Evolutionary conservation across 2,113 vertebrate species (phyloP), one percentile per base, ranked within the genome.

Genomic region (Ceyx cyanopectus): DNA sequence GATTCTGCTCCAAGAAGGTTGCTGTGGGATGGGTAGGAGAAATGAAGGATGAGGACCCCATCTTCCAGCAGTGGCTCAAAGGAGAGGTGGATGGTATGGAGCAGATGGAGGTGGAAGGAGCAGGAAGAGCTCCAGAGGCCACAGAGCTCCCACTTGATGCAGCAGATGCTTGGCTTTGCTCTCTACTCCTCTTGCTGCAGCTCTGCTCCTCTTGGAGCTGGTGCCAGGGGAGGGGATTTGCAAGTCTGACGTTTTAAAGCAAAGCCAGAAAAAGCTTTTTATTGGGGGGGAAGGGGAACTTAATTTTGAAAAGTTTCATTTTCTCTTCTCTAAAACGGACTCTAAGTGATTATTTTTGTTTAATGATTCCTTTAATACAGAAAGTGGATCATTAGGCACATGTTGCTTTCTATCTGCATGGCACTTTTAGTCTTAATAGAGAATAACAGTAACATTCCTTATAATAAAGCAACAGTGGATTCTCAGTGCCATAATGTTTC

Each of bases 231-330:
- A 78, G 51, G 65, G 51, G 68, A 70, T 92, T 92, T 94, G 76
- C 72, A 62, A 57, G 76, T 69, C 92, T 85, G 91, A 67, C 80
- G 56, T 89, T 84, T 70, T 57, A 66, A 92, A 84, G 34, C 23
- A 37, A 79, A 89, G 40, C 10, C 37, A 48, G 77, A 66, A 81
- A 46, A 10, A 60, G 26, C 19, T 83, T 24, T 37, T 37, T 37
- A 26, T 7, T 4, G 34, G 29, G 8, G 12, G 13, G 51, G 14
- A 85, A 56, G 26, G 18, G 26, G 30, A 80, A 14, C 32, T 48
- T 69, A 16, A 34, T 51, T 51, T 45, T 26, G 26, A 37, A 56
- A 73, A 14, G 4, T 54, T 75, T 46, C 0, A 45, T 83, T 65
- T 76, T 19, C 14, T 10, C 21, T 48, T 54, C 32, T 85, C 45